These are phyloP conservation scores for Clavelina lepadiformis DNA, from an alignment of 23 tunicate genomes.

Conservation along the genomic window DNA sequence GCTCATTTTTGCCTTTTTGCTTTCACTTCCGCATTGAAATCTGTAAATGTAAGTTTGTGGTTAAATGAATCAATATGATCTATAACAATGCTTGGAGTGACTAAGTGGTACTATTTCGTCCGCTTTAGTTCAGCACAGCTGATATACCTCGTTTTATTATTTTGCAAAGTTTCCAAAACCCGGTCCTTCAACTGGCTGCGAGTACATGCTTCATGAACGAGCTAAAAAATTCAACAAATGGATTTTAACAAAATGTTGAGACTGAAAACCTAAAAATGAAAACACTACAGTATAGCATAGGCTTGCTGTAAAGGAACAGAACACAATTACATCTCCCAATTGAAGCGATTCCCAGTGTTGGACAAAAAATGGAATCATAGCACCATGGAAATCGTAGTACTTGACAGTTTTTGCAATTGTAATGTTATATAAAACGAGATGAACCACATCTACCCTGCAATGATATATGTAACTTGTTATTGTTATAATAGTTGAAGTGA, in stretches of 20 bases:
- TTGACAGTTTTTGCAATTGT: conserved; percentile 71
- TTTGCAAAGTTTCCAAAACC: conserved; percentile 70
- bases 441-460: conserved; percentile 92
- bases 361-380: conserved; percentile 69
- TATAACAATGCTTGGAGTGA: not conserved
- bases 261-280: too few species aligned
- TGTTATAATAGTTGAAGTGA: not conserved
- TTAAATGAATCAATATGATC: not conserved
- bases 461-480: not conserved
- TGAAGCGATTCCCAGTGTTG: conserved; percentile 69
- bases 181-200: conserved; percentile 64
- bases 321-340: conserved; percentile 66
- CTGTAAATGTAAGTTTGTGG: conserved; percentile 14
- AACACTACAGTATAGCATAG: too few species aligned
- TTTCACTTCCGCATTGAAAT: conserved; percentile 78
- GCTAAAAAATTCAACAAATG: too few species aligned
- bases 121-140: not conserved
- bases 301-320: too few species aligned
- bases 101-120: not conserved
- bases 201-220: conserved; percentile 83
- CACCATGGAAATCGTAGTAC: conserved; percentile 63
- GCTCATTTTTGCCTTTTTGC: conserved; percentile 60
- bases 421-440: conserved; percentile 86
- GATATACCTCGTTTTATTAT: conserved; percentile 55
- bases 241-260: too few species aligned